phyloP scores from a whole-genome alignment of 2,888 invertebrate genomes.

The Tenthredo mesomela region DNA sequence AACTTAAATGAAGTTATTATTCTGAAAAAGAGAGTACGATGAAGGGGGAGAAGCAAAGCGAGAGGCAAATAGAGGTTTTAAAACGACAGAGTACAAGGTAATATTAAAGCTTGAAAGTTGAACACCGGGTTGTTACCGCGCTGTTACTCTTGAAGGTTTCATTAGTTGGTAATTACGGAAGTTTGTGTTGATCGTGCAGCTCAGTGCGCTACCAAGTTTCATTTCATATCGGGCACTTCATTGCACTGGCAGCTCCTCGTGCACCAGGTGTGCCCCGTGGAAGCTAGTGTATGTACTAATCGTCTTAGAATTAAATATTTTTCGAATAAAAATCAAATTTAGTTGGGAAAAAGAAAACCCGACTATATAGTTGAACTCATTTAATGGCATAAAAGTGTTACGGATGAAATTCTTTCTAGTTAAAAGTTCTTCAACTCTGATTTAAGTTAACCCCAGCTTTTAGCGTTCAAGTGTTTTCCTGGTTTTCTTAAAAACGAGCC shows the following conservation, averaged over 20 bases:
- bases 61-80: neutral
- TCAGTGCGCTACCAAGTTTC: constrained; percentile 56
- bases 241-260: constrained; percentile 54
- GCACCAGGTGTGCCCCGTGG: constrained; percentile 26
- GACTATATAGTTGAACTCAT: neutral
- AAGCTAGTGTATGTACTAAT: neutral
- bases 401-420: constrained; percentile 6
- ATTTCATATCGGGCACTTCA: constrained; percentile 61
- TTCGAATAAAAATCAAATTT: neutral
- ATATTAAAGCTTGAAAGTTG: constrained; percentile 49
- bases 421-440: constrained; percentile 23
- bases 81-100: constrained; percentile 27
- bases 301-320: constrained; percentile 1
- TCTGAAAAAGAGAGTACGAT: neutral
- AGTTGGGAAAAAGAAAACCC: neutral
- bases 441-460: constrained; percentile 10
- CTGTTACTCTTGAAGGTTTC: constrained; percentile 54
- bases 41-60: neutral
- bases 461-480: constrained; percentile 9
- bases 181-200: constrained; percentile 55
- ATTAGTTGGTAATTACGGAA: constrained; percentile 60
- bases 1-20: constrained; percentile 9
- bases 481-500: constrained; percentile 17
- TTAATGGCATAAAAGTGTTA: neutral
- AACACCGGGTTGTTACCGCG: constrained; percentile 37